Conservation (phyloP, 1,140 invertebrate species). For the Aphidius gifuensis region DNA sequence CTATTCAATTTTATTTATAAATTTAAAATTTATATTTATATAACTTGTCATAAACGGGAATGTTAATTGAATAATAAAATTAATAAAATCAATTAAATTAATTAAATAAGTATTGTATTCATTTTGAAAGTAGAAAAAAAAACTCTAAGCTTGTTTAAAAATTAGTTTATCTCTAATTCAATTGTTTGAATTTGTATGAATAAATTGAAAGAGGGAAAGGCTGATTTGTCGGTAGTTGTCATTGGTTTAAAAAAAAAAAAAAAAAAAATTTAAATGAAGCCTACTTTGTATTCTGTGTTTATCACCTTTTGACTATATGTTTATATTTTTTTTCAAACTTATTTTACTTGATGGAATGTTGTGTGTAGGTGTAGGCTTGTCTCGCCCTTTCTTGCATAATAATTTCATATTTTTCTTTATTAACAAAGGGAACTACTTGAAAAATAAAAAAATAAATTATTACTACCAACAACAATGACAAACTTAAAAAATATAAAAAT, state of each 20-base stretch:
- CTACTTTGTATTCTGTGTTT: slow-evolving; percentile 1
- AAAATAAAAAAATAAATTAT: not conserved
- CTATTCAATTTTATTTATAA: too few species aligned
- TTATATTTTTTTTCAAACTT: not conserved
- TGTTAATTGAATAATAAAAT: too few species aligned
- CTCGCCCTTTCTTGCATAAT: slow-evolving; percentile 7
- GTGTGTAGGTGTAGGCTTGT: slow-evolving; percentile 1
- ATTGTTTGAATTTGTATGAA: slow-evolving; percentile 4
- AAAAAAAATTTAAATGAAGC: not conserved
- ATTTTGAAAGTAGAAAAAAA: too few species aligned
- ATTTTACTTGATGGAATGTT: slow-evolving; percentile 1
- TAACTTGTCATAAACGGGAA: too few species aligned
- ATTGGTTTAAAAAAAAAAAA: not conserved
- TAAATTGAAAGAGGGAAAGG: not conserved
- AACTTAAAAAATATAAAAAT: too few species aligned
- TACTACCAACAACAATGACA: too few species aligned
- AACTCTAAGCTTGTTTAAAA: not conserved
- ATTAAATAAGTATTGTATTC: too few species aligned
- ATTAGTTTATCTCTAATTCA: not conserved
- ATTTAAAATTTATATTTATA: too few species aligned
- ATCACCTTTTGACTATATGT: not conserved
- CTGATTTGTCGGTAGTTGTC: too few species aligned
- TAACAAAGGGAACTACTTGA: not conserved
- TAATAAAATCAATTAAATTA: too few species aligned
- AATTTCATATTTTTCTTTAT: not conserved